These are phyloP conservation scores for Xenopus tropicalis DNA, from an alignment of 2,113 vertebrate genomes.

Conservation along the genomic window UCB_Xtro_10.0 CM004443.2:137543501-137544000, in stretches of 20 bases:
- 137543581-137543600: too few relatives aligned
- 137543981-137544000: conserved; percentile 81
- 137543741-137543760: background rate
- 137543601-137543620: conserved; percentile 75
- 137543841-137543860: conserved; percentile 81
- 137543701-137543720: conserved; percentile 70
- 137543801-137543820: conserved; percentile 52
- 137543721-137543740: conserved; percentile 72
- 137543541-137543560: too few relatives aligned
- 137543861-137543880: conserved; percentile 77
- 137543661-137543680: conserved; percentile 67
- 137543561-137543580: too few relatives aligned
- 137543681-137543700: conserved; percentile 71
- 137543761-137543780: conserved; percentile 23
- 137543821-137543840: conserved; percentile 50
- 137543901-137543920: conserved; percentile 77
- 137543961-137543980: conserved; percentile 67
- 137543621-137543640: conserved; percentile 76
- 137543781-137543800: background rate
- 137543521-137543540: too few relatives aligned
- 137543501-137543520: too few relatives aligned
- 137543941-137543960: conserved; percentile 73
- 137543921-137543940: conserved; percentile 38
- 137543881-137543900: conserved; percentile 82
- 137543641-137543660: conserved; percentile 72